phyloP scores from a whole-genome alignment of 2,113 vertebrate species.

The Myanophis thanlyinensis region DNA sequence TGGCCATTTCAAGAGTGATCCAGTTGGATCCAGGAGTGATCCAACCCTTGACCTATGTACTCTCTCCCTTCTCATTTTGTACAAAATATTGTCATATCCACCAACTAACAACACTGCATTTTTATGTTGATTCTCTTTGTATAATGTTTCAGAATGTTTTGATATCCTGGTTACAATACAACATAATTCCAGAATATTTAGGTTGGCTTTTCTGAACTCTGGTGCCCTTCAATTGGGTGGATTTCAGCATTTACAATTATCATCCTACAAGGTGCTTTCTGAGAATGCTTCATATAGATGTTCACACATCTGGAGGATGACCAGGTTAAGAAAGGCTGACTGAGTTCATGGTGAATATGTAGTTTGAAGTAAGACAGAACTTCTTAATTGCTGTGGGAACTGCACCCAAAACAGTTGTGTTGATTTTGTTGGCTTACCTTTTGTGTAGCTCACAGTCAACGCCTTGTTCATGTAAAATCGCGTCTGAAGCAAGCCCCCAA shows the following conservation, averaged over 20 bases:
- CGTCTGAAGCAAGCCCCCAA: conserved; percentile 85
- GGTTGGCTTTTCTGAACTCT: neutral
- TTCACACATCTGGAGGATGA: neutral
- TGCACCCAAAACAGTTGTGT: neutral
- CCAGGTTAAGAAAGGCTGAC: neutral
- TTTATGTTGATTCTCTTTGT: neutral
- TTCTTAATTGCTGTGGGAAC: neutral
- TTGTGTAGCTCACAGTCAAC: conserved; percentile 86
- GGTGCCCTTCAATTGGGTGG: neutral
- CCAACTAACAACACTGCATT: neutral
- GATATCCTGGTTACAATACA: neutral
- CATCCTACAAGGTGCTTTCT: neutral
- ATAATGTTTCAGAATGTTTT: neutral
- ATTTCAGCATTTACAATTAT: neutral
- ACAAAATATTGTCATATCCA: neutral
- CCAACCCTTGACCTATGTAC: neutral
- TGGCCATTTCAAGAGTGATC: neutral
- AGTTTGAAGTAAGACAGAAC: neutral
- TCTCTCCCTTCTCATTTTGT: neutral
- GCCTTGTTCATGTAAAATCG: conserved; percentile 90
- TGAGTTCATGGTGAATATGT: neutral
- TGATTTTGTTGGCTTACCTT: fast-evolving
- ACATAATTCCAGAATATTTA: neutral
- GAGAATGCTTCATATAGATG: neutral
- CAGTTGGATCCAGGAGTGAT: too few species aligned